phyloP scores from a whole-genome alignment of 2,797 vertebrate genomes.

The Mus spretus region DNA sequence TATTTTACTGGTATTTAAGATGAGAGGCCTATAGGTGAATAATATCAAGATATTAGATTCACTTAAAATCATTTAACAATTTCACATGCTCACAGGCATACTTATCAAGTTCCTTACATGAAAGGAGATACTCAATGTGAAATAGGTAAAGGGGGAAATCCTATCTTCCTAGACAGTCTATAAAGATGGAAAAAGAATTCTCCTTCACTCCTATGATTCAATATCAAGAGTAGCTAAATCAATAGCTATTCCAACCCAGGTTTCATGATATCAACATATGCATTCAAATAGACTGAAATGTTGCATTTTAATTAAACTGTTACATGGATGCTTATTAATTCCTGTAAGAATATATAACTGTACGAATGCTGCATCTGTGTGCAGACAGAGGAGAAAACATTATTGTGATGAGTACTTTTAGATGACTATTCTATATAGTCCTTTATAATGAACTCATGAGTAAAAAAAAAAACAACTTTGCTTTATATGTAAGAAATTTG shows the following conservation, averaged over 20 bases:
- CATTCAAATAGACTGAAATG: background rate
- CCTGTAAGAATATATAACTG: background rate
- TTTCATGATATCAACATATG: background rate
- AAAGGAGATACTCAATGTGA: background rate
- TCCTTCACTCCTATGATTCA: slow-evolving; percentile 5
- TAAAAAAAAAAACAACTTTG: background rate
- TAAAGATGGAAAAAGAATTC: slow-evolving; percentile 14
- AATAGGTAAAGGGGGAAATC: background rate
- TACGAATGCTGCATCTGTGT: background rate
- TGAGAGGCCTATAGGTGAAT: background rate
- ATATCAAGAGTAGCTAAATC: background rate
- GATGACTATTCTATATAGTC: background rate
- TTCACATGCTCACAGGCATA: slow-evolving; percentile 10
- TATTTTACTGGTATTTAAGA: slow-evolving; percentile 24
- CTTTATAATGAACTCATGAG: background rate
- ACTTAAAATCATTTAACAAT: slow-evolving; percentile 35
- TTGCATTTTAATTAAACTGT: slow-evolving; percentile 4
- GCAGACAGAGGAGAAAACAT: background rate
- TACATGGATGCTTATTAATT: background rate
- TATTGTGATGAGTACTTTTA: background rate
- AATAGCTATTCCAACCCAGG: background rate
- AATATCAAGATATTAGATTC: background rate
- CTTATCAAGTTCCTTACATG: background rate
- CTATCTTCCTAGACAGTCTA: background rate
- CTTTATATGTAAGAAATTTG: background rate